Conservation (phyloP, 2,888 invertebrate genomes). For the Oeneis ivallda region DNA sequence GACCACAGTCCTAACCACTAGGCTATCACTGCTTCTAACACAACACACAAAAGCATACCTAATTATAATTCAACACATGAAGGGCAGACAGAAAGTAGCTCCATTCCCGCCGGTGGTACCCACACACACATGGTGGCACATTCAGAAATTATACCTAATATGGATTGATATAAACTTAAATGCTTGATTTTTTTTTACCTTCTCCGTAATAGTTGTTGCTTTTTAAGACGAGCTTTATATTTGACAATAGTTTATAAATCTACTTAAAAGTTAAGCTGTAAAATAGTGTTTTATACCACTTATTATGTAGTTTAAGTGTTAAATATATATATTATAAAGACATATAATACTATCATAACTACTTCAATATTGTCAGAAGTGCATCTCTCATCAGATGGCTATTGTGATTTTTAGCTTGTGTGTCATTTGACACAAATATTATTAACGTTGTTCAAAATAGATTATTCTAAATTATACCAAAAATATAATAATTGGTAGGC, state of each 20-base stretch:
- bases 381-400: not conserved
- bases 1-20: too few relatives aligned
- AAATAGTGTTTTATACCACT: constrained; percentile 20
- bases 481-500: not conserved
- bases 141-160: too few relatives aligned
- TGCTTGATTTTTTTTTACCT: not conserved
- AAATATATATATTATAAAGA: not conserved
- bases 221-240: constrained; percentile 21
- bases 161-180: not conserved
- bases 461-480: not conserved
- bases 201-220: not conserved
- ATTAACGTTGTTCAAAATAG: not conserved
- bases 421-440: not conserved
- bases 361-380: not conserved
- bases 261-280: constrained; percentile 12
- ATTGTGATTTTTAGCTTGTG: not conserved
- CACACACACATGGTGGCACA: too few relatives aligned
- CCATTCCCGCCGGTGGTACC: too few relatives aligned
- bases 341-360: not conserved
- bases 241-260: constrained; percentile 16
- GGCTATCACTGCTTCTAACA: too few relatives aligned
- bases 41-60: too few relatives aligned
- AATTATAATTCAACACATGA: too few relatives aligned
- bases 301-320: not conserved
- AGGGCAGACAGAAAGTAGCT: too few relatives aligned